Evolutionary conservation across 2,797 vertebrate species (phyloP), one percentile per base, ranked within the genome.

Genomic region (Falco columbarius): DNA sequence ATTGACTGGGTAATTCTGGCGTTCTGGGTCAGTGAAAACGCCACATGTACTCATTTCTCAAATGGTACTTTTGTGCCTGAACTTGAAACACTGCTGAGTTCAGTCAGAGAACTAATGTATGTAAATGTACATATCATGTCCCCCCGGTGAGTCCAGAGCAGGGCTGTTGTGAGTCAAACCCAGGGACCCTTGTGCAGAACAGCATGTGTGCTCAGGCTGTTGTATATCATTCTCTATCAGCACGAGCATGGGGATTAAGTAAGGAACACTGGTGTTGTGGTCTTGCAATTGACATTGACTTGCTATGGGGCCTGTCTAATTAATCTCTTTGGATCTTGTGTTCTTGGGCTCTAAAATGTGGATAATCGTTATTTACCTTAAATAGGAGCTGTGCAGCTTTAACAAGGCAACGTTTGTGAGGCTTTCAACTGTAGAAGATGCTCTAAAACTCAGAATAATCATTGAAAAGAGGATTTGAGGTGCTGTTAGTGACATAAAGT

Each of bases 181-280:
- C 20, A 10, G 27, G 40, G 14, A 14, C 3, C 17, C 9, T 46
- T 4, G 13, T 55, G 47, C 36, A 55, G 72, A 71, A 15, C 16
- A 59, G 24, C 21, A 0, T 3, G 2, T 17, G 54, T 13, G n/a
- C 34, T 66, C n/a, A n/a, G 46, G 22, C 62, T 85, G 13, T 3
- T 1, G 3, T 9, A 1, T 29, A 22, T 30, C 67, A 29, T 30
- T 32, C 10, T 10, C 61, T 14, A 0, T 5, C 54, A 38, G 2
- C 0, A 5, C 10, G 23, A 36, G 77, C 46, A 3, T 4, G 10
- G 36, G 40, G 8, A 40, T 3, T 17, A 30, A 36, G 34, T 23
- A 23, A 86, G 18, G 29, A 92, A 8, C 10, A 5, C 11, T 1
- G 1, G 2, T 30, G 16, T 2, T 9, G 7, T 12, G 34, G 18